phyloP scores from a whole-genome alignment of 1,140 invertebrate genomes.

The Zaprionus ornatus region DNA sequence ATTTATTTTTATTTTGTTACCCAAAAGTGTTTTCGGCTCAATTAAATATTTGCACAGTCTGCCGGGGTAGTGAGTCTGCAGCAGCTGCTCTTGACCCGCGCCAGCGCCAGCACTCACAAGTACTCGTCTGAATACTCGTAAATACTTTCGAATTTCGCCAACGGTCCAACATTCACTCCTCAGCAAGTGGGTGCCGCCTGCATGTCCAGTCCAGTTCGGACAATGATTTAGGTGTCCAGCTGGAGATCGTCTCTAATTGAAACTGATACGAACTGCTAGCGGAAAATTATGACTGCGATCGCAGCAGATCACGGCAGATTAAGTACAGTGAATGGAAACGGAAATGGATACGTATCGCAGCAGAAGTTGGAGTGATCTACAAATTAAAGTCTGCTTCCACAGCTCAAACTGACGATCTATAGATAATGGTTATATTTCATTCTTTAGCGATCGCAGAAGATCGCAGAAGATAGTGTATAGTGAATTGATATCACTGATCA shows the following conservation, averaged over 20 bases:
- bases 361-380: no score
- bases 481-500: no score
- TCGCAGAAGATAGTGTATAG: no score
- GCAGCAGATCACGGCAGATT: background rate
- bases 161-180: slow-evolving; percentile 29
- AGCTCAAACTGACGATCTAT: no score
- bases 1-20: slow-evolving; percentile 38
- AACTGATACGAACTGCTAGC: background rate
- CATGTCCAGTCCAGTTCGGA: slow-evolving; percentile 3
- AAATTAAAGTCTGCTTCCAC: no score
- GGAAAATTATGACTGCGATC: background rate
- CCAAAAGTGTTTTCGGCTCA: slow-evolving; percentile 49
- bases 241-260: background rate
- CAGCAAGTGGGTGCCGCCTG: slow-evolving; percentile 32
- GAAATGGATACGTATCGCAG: no score
- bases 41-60: slow-evolving; percentile 72
- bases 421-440: no score
- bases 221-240: background rate
- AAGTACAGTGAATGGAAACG: no score
- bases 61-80: background rate
- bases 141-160: slow-evolving; percentile 54
- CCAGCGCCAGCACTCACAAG: background rate
- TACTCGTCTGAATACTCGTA: slow-evolving; percentile 12
- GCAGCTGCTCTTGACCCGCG: slow-evolving; percentile 12
- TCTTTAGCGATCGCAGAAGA: no score